Evolutionary conservation across 2,888 invertebrate genomes (phyloP).

Genomic region (Heterodera filipjevi): DNA sequence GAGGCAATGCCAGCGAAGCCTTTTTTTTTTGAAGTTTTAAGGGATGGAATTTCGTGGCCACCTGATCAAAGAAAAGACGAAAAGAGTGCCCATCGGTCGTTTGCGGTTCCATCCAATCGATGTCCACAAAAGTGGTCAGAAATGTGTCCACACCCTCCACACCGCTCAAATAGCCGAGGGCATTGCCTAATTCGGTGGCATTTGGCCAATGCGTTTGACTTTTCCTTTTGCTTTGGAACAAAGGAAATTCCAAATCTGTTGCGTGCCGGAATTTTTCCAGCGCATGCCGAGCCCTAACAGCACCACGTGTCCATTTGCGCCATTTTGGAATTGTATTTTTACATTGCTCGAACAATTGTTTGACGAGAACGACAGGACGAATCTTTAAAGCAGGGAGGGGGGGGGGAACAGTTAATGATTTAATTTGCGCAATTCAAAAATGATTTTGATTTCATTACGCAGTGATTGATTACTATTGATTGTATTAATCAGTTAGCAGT

Average conservation of each 20-base stretch:
- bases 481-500: too few species aligned
- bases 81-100: conserved; percentile 19
- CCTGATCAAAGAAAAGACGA: conserved; percentile 31
- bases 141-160: conserved; percentile 20
- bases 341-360: conserved; percentile 31
- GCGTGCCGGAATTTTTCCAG: background rate
- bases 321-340: conserved; percentile 10
- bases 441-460: too few species aligned
- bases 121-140: conserved; percentile 24
- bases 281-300: conserved; percentile 9
- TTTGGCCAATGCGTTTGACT: conserved; percentile 2
- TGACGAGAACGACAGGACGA: conserved; percentile 24
- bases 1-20: conserved; percentile 21
- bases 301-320: background rate
- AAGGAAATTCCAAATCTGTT: conserved; percentile 16
- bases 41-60: background rate
- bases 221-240: background rate
- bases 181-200: conserved; percentile 11
- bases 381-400: background rate
- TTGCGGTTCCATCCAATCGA: conserved; percentile 34
- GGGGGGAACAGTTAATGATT: too few species aligned
- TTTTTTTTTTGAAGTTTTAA: background rate
- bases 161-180: conserved; percentile 25
- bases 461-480: too few species aligned
- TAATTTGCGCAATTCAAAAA: too few species aligned